Evolutionary conservation across 2,113 vertebrate genomes (phyloP).

Genomic region (Tachycineta bicolor): DNA sequence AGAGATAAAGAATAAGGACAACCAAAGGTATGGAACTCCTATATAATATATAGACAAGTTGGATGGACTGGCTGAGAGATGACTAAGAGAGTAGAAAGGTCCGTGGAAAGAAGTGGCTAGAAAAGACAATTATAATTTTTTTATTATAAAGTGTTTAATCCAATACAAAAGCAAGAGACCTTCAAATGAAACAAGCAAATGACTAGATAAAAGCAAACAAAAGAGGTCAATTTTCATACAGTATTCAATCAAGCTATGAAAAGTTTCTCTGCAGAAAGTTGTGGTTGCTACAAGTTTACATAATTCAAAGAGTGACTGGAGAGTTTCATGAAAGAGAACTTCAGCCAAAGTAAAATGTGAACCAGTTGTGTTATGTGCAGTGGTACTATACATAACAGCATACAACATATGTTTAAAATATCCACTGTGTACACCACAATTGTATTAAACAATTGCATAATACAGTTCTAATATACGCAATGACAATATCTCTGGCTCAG

Average conservation of each 20-base stretch:
- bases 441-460: not conserved
- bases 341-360: not conserved
- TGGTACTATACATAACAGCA: accelerated
- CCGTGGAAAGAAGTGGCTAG: not conserved
- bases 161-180: not conserved
- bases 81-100: not conserved
- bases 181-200: not conserved
- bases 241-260: not conserved
- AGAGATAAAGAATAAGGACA: not conserved
- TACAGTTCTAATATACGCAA: not conserved
- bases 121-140: not conserved
- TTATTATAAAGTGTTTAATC: not conserved
- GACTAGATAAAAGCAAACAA: not conserved
- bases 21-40: not conserved
- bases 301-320: not conserved
- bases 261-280: not conserved
- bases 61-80: not conserved
- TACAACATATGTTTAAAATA: not conserved
- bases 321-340: not conserved
- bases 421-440: not conserved
- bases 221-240: not conserved
- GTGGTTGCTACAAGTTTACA: not conserved
- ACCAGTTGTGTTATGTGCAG: not conserved
- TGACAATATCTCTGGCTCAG: not conserved
- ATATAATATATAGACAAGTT: not conserved